Evolutionary conservation across 2,113 vertebrate genomes (phyloP), one percentile per base, ranked within the genome.

Genomic region (Rafetus swinhoei): DNA sequence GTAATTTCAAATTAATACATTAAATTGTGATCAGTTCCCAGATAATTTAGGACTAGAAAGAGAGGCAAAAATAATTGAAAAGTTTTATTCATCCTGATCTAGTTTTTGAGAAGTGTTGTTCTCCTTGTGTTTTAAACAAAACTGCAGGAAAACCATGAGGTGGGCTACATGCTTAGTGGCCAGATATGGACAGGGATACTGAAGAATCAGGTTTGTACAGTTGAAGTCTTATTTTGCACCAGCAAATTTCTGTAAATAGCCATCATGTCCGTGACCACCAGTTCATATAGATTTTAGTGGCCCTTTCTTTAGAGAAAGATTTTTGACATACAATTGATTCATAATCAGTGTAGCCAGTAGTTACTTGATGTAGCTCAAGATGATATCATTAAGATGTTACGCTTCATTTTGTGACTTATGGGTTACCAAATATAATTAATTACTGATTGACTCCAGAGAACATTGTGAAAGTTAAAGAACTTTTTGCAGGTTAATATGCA

Each of bases 401-500:
- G 21, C 9, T 95, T 92, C 80, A 35, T 27, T 88, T 69, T 18
- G 9, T 76, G 10, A 50, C 88, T 1, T 69, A 9, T 79, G 1
- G n/a, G 32, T 29, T 69, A 89, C 8, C 0, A 3, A 32, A 12
- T n/a, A 45, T 9, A 92, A 86, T 82, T 89, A 89, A 62, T 82
- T 95, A 93, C 65, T 91, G 14, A 5, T 7, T 88, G 82, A 93
- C 76, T 24, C 24, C 35, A 39, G 74, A 55, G 53, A 84, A 84
- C 53, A 65, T 1, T 86, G 21, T 81, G 89, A 86, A 88, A 72
- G 22, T 59, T 92, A 77, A 59, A 82, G 7, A 59, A 82, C 13
- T 82, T 82, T 24, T 57, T 82, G 3, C 10, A 80, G 35, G 52
- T 92, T 45, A 82, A 52, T 89, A 82, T 87, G 83, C 87, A 80